phyloP scores from a whole-genome alignment of 2,888 invertebrate genomes.

The Bembecia ichneumoniformis region DNA sequence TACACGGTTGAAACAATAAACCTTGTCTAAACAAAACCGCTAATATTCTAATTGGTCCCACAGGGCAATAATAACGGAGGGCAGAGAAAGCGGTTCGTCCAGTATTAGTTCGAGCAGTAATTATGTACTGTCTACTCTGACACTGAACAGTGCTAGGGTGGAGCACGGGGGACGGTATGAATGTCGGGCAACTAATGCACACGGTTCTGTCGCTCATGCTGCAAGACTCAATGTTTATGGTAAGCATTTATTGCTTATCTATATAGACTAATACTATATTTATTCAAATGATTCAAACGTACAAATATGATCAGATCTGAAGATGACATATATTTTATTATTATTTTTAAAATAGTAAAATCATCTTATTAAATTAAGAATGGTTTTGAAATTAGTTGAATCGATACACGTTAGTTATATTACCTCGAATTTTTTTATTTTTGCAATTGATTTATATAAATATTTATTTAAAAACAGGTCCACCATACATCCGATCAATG shows the following conservation, averaged over 20 bases:
- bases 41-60: constrained; percentile 3
- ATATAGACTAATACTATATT: too few relatives aligned
- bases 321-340: too few relatives aligned
- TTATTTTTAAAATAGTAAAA: too few relatives aligned
- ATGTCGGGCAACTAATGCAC: constrained; percentile 82
- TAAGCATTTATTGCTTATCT: constrained; percentile 26
- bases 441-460: too few relatives aligned
- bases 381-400: too few relatives aligned
- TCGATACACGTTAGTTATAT: too few relatives aligned
- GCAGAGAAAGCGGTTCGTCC: constrained; percentile 48
- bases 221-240: constrained; percentile 86
- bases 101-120: constrained; percentile 64
- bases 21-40: background rate
- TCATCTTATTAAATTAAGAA: too few relatives aligned
- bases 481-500: constrained; percentile 82
- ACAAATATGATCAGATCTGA: too few relatives aligned
- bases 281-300: too few relatives aligned
- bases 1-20: background rate
- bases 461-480: constrained; percentile 62
- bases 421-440: too few relatives aligned
- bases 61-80: constrained; percentile 57
- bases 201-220: constrained; percentile 80
- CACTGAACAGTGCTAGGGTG: constrained; percentile 81
- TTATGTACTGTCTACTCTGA: constrained; percentile 86
- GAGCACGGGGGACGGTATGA: constrained; percentile 90